Evolutionary conservation across 1,140 invertebrate species (phyloP).

Genomic region (Arctopsyche grandis): DNA sequence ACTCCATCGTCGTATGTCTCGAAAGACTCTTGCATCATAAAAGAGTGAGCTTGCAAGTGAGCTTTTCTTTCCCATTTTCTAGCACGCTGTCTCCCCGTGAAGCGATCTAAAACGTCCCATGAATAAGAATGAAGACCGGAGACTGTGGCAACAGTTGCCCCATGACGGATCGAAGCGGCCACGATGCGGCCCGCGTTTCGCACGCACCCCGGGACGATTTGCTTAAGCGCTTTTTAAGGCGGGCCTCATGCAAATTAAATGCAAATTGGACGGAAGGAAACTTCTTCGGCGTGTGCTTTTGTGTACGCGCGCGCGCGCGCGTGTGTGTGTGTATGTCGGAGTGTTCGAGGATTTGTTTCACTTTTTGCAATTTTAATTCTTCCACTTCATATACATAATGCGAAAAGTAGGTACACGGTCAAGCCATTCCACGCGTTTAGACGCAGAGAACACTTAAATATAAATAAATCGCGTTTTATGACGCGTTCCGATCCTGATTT

Average conservation of each 20-base stretch:
- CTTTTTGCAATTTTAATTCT: constrained; percentile 24
- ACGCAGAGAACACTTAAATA: too few relatives aligned
- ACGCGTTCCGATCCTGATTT: too few relatives aligned
- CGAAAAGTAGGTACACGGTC: too few relatives aligned
- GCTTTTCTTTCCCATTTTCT: not conserved
- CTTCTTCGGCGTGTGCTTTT: not conserved
- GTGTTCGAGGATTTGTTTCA: not conserved
- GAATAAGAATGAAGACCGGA: constrained; percentile 34
- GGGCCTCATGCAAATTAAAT: constrained; percentile 38
- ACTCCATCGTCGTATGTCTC: not conserved
- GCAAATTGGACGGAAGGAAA: constrained; percentile 26
- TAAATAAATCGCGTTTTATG: too few relatives aligned
- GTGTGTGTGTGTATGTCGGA: too few relatives aligned
- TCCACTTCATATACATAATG: too few relatives aligned
- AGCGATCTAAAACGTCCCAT: constrained; percentile 24
- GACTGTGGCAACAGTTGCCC: constrained; percentile 40
- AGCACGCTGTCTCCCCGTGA: not conserved
- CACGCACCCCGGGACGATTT: constrained; percentile 33
- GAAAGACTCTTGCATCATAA: not conserved
- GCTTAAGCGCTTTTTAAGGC: constrained; percentile 46
- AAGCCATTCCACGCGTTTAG: too few relatives aligned
- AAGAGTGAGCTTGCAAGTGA: not conserved
- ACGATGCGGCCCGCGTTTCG: constrained; percentile 2
- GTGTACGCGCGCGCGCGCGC: too few relatives aligned
- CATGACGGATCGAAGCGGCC: constrained; percentile 29